Evolutionary conservation across 2,113 vertebrate species (phyloP), one percentile per base, ranked within the genome.

Genomic region (Aleadryas rufinucha): DNA sequence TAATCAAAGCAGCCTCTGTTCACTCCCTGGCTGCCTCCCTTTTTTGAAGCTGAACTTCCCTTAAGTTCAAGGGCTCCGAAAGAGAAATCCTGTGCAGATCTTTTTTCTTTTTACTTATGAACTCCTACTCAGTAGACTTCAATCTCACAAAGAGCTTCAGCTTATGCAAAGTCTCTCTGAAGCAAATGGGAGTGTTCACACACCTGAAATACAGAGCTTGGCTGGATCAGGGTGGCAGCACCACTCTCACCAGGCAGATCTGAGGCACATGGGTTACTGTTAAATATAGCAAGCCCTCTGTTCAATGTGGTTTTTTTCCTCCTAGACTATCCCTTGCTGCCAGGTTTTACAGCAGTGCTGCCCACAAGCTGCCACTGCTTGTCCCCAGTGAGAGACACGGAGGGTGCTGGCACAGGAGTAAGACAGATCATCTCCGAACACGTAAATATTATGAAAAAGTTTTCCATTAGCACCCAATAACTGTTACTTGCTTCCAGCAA

Each of bases 81-180:
- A 80, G 15, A 66, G 56, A 84, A 88, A 90, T 84, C 70, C 71
- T 33, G 47, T 64, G 84, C 88, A 90, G 86, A 89, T 69, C 39
- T 89, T 72, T 93, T 61, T 61, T 78, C 90, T 86, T 93, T 89
- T 88, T 88, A 88, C 77, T 92, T 71, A 84, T 23, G 76, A 93
- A 89, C 83, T 97, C 84, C 60, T 69, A 69, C 90, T 93, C 96
- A 39, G 52, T 64, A 84, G 92, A 71, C 65, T 68, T 96, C 83
- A 90, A 35, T 61, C 79, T 90, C 45, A 26, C 86, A 78, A 84
- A 97, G 90, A 45, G 79, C 49, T 90, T 47, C 95, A 89, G 69
- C 88, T 93, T 57, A 94, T 68, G 90, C 88, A 94, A 78, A 94
- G 72, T 33, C 76, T 70, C 93, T 93, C 90, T 94, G 95, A 93